A percentile compares a stretch with the other conserved stretches of the same genome.
phyloP scores from a whole-genome alignment of 2,113 vertebrate species.

The Erinaceus europaeus region DNA sequence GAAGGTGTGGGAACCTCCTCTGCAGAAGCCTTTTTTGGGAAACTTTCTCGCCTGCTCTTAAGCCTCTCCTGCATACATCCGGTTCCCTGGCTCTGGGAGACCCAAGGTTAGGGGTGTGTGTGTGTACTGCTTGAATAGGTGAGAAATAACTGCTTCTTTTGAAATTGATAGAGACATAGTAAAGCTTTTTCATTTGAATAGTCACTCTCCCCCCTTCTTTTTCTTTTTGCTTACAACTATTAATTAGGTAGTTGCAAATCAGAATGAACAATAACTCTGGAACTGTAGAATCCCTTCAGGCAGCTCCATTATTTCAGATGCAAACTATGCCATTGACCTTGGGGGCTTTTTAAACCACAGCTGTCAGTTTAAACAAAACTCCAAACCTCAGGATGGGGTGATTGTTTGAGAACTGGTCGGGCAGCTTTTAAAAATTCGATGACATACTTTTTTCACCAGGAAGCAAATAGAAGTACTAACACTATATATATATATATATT shows the following conservation, averaged over 20 bases:
- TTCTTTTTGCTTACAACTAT: neutral
- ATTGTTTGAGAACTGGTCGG: constrained; percentile 62
- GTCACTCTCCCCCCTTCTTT: neutral
- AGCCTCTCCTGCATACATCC: neutral
- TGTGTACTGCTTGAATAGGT: neutral
- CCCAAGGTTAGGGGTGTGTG: neutral
- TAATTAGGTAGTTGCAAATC: constrained; percentile 53
- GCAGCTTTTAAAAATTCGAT: constrained; percentile 59
- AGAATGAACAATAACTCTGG: constrained; percentile 24
- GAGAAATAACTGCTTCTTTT: constrained; percentile 1
- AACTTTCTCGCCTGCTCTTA: neutral
- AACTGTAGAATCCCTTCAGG: constrained; percentile 63
- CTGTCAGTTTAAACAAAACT: constrained; percentile 74
- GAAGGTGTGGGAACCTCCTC: constrained; percentile 2
- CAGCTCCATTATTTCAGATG: constrained; percentile 62
- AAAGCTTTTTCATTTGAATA: constrained; percentile 59
- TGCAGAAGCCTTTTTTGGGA: neutral
- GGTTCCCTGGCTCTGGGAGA: constrained; percentile 25
- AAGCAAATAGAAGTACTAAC: constrained; percentile 44
- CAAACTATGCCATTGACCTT: constrained; percentile 50
- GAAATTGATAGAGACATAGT: neutral
- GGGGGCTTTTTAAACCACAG: constrained; percentile 63
- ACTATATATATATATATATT: neutral
- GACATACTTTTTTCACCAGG: constrained; percentile 29
- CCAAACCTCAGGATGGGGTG: constrained; percentile 45